phyloP scores from a whole-genome alignment of 1,140 invertebrate species.

The Lanistes nyassanus region DNA sequence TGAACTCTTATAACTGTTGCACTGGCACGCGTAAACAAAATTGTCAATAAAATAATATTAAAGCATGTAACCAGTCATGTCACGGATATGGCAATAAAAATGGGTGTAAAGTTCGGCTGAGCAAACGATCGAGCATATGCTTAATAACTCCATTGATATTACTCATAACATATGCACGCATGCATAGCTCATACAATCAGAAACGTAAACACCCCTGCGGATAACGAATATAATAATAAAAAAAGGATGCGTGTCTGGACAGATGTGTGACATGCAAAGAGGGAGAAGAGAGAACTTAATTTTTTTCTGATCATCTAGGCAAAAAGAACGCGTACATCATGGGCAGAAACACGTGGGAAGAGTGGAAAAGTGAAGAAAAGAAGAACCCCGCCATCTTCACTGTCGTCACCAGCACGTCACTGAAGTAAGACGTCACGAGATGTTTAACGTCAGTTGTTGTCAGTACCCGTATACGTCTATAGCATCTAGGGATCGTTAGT shows the following conservation, averaged over 20 bases:
- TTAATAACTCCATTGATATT: neutral
- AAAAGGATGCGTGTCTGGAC: neutral
- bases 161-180: neutral
- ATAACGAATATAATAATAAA: neutral
- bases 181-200: neutral
- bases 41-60: no score
- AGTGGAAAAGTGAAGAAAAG: neutral
- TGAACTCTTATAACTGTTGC: no score
- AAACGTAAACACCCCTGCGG: no score
- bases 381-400: conserved; percentile 14
- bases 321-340: conserved; percentile 24
- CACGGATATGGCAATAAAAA: no score
- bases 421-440: conserved; percentile 1
- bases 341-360: conserved; percentile 13
- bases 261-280: no score
- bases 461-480: neutral
- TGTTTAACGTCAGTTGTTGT: neutral
- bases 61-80: no score
- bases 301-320: neutral
- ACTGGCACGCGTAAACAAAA: no score
- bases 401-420: conserved; percentile 14
- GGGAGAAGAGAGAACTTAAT: no score
- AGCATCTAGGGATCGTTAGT: neutral
- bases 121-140: neutral
- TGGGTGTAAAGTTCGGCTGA: neutral